A percentile compares a stretch with the other conserved stretches of the same genome.
Conservation (phyloP, 2,113 vertebrate species). For the Boulengeromyrus knoepffleri region DNA sequence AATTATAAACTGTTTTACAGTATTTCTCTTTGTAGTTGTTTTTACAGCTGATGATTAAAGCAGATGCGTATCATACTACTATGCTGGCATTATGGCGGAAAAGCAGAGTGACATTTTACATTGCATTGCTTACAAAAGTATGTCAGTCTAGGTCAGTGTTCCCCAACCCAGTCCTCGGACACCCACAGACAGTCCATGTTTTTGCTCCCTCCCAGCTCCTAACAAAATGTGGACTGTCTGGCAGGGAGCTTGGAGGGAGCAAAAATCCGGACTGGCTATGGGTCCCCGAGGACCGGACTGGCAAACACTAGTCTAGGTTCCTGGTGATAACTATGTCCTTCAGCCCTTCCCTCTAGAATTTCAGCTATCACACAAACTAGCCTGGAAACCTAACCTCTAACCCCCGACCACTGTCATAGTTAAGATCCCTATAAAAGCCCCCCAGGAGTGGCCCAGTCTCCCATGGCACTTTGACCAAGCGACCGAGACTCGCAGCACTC, state of each 20-base stretch:
- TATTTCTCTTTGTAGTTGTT: not conserved
- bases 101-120: not conserved
- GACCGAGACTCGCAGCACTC: not conserved
- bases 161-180: not conserved
- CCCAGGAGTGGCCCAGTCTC: not conserved
- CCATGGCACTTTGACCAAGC: not conserved
- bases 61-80: not conserved
- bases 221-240: not conserved
- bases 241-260: no score
- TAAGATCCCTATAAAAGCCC: not conserved
- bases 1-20: not conserved
- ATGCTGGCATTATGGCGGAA: not conserved
- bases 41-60: not conserved
- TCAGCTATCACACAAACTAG: not conserved
- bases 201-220: not conserved
- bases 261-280: not conserved
- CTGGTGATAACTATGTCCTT: not conserved
- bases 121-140: not conserved
- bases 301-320: not conserved
- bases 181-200: not conserved
- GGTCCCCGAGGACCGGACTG: not conserved
- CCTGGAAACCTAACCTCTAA: constrained; percentile 7
- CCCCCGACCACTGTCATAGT: not conserved
- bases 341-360: not conserved
- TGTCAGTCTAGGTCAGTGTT: not conserved